Percentiles rank a stretch among this genome's conserved stretches.
Evolutionary conservation across 2,113 vertebrate genomes (phyloP).

Genomic region (Pomatostomus ruficeps): DNA sequence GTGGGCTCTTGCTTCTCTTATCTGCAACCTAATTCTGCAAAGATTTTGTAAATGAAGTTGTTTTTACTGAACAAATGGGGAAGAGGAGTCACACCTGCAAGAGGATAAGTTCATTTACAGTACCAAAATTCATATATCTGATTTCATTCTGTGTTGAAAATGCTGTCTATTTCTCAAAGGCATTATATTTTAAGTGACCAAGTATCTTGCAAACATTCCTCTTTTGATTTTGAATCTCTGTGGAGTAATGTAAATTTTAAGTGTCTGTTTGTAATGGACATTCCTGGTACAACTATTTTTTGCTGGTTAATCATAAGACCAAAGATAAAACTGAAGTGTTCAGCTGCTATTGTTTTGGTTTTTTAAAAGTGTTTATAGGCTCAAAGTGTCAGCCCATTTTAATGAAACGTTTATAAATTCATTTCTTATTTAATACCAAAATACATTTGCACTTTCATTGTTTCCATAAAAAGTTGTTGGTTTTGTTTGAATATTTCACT

Average conservation of each 20-base stretch:
- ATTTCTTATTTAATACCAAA: slow-evolving; percentile 58
- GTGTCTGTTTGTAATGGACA: neutral
- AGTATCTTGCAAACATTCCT: slow-evolving; percentile 53
- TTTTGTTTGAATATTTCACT: slow-evolving; percentile 54
- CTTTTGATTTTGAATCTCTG: slow-evolving; percentile 9
- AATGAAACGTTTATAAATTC: neutral
- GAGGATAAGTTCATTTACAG: neutral
- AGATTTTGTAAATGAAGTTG: neutral
- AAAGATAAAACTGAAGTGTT: slow-evolving; percentile 47
- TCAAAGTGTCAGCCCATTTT: slow-evolving; percentile 12
- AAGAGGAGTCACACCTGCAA: neutral
- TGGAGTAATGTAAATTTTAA: neutral
- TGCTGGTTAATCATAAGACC: slow-evolving; percentile 58
- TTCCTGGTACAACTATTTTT: slow-evolving; percentile 24
- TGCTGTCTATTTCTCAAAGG: neutral
- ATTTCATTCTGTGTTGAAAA: neutral
- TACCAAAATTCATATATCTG: neutral
- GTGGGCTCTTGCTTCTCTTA: neutral
- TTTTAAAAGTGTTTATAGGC: neutral
- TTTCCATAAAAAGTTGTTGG: slow-evolving; percentile 25
- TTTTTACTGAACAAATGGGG: neutral
- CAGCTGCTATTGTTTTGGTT: slow-evolving; percentile 46
- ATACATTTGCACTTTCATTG: slow-evolving; percentile 69
- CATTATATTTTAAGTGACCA: slow-evolving; percentile 2
- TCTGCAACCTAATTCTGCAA: neutral